Conservation (phyloP, 2,888 invertebrate genomes). For the Cryptops parisi region DNA sequence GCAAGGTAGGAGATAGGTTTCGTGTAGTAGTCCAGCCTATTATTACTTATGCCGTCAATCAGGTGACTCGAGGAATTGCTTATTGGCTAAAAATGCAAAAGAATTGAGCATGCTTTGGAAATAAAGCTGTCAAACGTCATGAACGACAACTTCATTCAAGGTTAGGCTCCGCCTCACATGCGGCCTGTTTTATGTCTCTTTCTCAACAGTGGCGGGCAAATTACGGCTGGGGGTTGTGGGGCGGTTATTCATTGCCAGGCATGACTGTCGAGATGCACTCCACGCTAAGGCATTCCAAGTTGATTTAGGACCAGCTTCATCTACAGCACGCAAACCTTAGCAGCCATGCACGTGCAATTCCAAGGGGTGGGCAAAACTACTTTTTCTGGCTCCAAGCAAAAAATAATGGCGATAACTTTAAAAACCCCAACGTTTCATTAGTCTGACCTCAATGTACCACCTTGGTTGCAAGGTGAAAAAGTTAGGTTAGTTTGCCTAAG, state of each 20-base stretch:
- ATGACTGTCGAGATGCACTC: not conserved
- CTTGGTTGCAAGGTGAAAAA: too few relatives aligned
- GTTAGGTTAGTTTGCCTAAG: too few relatives aligned
- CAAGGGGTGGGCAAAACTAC: too few relatives aligned
- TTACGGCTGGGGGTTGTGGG: not conserved
- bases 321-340: too few relatives aligned
- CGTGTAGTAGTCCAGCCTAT: too few relatives aligned
- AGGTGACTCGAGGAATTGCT: not conserved
- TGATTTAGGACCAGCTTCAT: not conserved
- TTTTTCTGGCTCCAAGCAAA: too few relatives aligned
- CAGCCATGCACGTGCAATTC: too few relatives aligned
- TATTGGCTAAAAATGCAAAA: not conserved
- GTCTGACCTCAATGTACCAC: too few relatives aligned
- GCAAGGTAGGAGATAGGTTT: too few relatives aligned
- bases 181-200: not conserved
- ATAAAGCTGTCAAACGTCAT: constrained; percentile 3
- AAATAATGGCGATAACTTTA: too few relatives aligned
- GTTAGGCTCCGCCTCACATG: not conserved
- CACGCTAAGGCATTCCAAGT: not conserved
- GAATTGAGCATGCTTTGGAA: not conserved
- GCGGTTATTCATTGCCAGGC: not conserved
- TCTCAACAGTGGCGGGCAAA: not conserved
- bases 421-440: too few relatives aligned
- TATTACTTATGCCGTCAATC: not conserved
- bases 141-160: constrained; percentile 1